Base-by-base conservation (phyloP, 2,113 vertebrate genomes). In the Turdus rufiventris region DNA sequence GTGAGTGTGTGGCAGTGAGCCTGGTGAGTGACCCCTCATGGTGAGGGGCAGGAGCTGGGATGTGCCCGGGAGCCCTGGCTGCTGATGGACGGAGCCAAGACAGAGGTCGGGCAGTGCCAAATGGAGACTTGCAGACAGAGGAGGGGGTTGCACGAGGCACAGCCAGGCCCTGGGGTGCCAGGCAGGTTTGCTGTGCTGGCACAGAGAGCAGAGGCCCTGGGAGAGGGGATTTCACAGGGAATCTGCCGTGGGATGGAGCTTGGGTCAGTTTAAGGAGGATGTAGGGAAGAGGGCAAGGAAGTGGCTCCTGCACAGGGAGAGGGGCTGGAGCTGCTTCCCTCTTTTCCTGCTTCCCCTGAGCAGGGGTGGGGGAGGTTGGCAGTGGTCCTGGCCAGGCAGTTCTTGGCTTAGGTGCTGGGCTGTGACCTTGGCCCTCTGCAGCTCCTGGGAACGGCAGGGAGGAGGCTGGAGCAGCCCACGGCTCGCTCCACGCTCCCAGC, bases 401-500 rank as follows among this genome's bases (percentile, higher is more conserved):
- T 48, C 34, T 17, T 36, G 18, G 29, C 29, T 21, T n/a, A 5
- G 5, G 14, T 40, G 50, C 51, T 20, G 61, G 16, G 34, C 78
- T 0, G 0, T 54, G 83, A 24, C 83, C 56, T n/a, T 76, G 71
- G 21, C 4, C 6, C 57, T 31, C 14, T 48, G 28, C 38, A 20
- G 67, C 34, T 58, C 31, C 38, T 7, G 48, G 71, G 36, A 8
- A 1, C 1, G 2, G 36, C 0, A 0, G 23, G 25, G 36, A 20
- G 62, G 38, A 34, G 58, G 60, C 24, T 0, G 6, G 48, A 2
- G 54, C 0, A 21, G 42, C 20, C 51, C 4, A 3, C 1, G 4
- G 73, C 70, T 73, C 80, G 2, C 62, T 24, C 36, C 2, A 20
- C 13, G 38, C 33, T 50, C 40, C 24, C 40, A 7, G 63, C 95